phyloP scores from a whole-genome alignment of 2,113 vertebrate species.

The Aptenodytes patagonicus region DNA sequence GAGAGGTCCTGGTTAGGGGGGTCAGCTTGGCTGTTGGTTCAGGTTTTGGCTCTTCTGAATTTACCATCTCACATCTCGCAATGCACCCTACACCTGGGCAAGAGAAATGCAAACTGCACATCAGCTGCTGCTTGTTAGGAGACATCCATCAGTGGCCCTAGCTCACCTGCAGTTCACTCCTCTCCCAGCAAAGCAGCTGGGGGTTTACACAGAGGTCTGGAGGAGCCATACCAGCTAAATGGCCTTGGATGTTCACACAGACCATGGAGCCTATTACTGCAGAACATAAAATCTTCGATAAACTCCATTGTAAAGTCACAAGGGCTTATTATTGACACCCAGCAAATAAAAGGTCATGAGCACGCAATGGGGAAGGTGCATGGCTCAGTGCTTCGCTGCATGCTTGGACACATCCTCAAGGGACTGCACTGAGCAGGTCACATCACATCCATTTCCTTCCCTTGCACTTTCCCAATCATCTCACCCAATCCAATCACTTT shows the following conservation, averaged over 20 bases:
- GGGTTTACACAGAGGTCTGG: background rate
- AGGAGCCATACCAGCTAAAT: background rate
- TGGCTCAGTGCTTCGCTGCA: rapidly evolving
- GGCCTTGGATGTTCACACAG: background rate
- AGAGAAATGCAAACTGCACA: background rate
- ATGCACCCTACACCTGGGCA: background rate
- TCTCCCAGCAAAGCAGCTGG: background rate
- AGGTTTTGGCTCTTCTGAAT: background rate
- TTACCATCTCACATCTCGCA: background rate
- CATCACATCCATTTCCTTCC: background rate
- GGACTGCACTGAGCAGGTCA: background rate
- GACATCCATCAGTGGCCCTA: background rate
- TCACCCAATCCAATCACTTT: background rate
- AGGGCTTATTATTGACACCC: background rate
- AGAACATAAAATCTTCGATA: background rate
- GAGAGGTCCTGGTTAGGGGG: background rate
- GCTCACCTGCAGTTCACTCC: too few species aligned
- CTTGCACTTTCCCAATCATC: background rate
- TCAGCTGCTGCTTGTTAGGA: background rate
- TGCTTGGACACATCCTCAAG: background rate
- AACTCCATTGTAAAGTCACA: background rate
- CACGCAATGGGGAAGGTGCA: background rate
- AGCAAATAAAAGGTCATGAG: background rate
- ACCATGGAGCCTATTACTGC: background rate
- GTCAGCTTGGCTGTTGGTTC: background rate